Evolutionary conservation across 2,113 vertebrate genomes (phyloP), one percentile per base, ranked within the genome.

Genomic region (Solenodon paradoxus): DNA sequence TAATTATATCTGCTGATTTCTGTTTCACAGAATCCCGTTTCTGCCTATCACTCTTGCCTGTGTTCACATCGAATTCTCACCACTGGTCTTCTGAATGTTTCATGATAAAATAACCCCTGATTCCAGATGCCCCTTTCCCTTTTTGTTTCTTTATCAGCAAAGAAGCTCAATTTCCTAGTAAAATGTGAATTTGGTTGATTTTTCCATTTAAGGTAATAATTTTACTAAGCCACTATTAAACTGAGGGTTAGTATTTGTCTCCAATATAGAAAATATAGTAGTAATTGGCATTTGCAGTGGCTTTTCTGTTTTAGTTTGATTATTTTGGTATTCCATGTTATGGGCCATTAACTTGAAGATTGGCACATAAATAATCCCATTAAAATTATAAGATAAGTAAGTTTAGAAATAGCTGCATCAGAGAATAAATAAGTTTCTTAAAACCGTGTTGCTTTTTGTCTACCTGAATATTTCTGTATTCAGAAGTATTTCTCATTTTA

Each of bases 401-500:
- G 74, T 84, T 93, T 83, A 92, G 87, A 69, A 86, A 75, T 42
- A 75, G 49, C 47, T 57, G 35, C 53, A 64, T 66, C 40, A 40
- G 85, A 88, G 66, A 59, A 68, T 72, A 57, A 85, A 55, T 45
- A 30, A 16, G 49, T 9, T 78, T 28, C 10, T 74, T 9, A 77
- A 77, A 95, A 68, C 35, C 17, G 17, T 38, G 1, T 53, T 79
- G 11, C 80, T 63, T 96, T 59, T 3, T 40, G 24, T 89, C 45
- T 89, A 47, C 74, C 53, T 81, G 47, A 20, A 12, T 82, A 51
- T 84, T 79, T 88, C 38, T 84, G 57, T 10, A 22, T 66, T 93
- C 53, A 78, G 57, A 63, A 57, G 12, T 74, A 30, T 93, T 92
- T 95, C 35, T 89, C 84, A 87, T 90, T 92, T 95, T 92, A 92